Evolutionary conservation across 2,113 vertebrate genomes (phyloP), one percentile per base, ranked within the genome.

Genomic region (Polyodon spathula): DNA sequence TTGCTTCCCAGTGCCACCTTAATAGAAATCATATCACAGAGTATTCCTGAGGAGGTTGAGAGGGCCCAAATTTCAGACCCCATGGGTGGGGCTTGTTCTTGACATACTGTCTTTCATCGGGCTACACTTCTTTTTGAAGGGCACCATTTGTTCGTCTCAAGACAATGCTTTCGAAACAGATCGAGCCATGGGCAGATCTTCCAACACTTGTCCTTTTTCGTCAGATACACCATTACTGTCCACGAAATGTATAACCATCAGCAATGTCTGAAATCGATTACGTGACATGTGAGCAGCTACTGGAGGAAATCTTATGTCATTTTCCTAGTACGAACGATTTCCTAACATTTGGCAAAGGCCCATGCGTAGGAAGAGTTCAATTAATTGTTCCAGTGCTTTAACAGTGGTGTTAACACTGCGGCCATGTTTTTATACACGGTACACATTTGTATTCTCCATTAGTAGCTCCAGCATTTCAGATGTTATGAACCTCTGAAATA

Each of bases 1-100:
- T 61, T 54, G 62, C 17, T 50, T 63, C 37, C 56, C 56, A 63
- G 50, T 67, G 37, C 55, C 56, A 58, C 56, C 44, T 46, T 46
- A 2, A 46, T 46, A 46, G 14, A 46, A 2, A 8, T 10, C 54
- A 62, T 62, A 59, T 56, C 58, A 56, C 41, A 40, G 53, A 55
- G 16, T 11, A 61, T 65, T 55, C 53, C 58, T 17, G 58, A 60
- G 40, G 63, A 65, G 42, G 56, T 41, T 44, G 55, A 63, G 17
- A 50, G 41, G 27, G 37, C 56, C 55, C 55, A 63, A 37, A 59
- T 54, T 58, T 67, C 14, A 63, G 15, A n/a, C 42, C 57, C 61
- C 61, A 67, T 3, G 60, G 50, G 37, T 63, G 56, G 37, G 38
- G 60, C 48, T 62, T 62, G n/a, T 41, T 42, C 37, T 56, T 63